Evolutionary conservation across 2,888 invertebrate genomes (phyloP).

Genomic region (Teleogryllus oceanicus): DNA sequence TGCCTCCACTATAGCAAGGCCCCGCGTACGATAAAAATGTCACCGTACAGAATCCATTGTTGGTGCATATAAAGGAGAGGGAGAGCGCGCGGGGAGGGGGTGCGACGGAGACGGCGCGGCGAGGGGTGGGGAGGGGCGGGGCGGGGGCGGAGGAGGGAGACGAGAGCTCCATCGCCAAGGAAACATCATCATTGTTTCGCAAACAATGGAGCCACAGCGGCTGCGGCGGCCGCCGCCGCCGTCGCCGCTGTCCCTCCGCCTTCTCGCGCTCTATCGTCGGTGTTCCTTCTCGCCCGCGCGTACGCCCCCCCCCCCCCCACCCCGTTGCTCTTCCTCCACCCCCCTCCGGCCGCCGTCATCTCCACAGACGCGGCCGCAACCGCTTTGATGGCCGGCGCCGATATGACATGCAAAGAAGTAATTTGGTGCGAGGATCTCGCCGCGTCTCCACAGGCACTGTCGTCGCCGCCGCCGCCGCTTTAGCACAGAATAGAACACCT

Average conservation of each 20-base stretch:
- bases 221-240: not conserved
- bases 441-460: too few species aligned
- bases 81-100: not conserved
- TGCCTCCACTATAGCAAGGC: conserved; percentile 23
- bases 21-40: conserved; percentile 36
- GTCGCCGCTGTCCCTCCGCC: conserved; percentile 3
- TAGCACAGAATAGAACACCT: too few species aligned
- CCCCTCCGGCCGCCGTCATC: not conserved
- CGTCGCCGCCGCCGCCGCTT: too few species aligned
- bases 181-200: conserved; percentile 38
- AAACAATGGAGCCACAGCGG: conserved; percentile 34
- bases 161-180: conserved; percentile 37
- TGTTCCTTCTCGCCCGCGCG: not conserved
- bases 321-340: too few species aligned
- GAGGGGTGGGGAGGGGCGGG: too few species aligned
- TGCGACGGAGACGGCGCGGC: too few species aligned
- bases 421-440: conserved; percentile 28
- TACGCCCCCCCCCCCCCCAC: not conserved
- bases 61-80: conserved; percentile 37
- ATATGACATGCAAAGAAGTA: conserved; percentile 37
- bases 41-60: conserved; percentile 36
- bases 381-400: conserved; percentile 22
- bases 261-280: not conserved
- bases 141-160: not conserved
- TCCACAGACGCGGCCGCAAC: not conserved